These are phyloP conservation scores for Zenarchopterus dispar DNA, from an alignment of 2,797 vertebrate species.

Conservation along the genomic window DNA sequence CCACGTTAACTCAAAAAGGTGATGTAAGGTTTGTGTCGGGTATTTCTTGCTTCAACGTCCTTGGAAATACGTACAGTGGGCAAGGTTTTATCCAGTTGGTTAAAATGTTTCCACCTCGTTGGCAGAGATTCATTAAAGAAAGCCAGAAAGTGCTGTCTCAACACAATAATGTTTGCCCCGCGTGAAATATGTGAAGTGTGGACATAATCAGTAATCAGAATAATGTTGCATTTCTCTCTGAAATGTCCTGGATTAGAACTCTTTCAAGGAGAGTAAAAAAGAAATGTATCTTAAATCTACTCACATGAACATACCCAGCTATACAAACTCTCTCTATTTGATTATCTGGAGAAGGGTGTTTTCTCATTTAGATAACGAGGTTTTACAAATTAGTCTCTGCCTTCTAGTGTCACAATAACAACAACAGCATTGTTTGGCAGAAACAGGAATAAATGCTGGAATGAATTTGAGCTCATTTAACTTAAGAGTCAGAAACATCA, in stretches of 20 bases:
- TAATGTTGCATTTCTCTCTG: conserved; percentile 1
- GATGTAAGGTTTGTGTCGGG: not conserved
- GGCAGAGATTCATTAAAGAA: not conserved
- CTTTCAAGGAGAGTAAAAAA: not conserved
- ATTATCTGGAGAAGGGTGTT: not conserved
- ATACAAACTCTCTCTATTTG: conserved; percentile 1
- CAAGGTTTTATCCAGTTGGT: conserved; percentile 2
- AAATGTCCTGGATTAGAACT: not conserved
- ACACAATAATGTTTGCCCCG: conserved; percentile 6
- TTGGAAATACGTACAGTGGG: not conserved
- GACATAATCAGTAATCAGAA: conserved; percentile 7
- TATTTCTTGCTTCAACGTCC: no score
- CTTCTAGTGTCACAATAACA: no score
- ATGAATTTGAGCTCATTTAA: no score
- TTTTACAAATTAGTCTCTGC: no score
- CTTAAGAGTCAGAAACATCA: no score
- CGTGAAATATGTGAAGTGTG: not conserved
- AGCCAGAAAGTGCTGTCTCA: not conserved
- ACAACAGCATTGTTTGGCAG: no score
- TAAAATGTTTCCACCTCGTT: not conserved
- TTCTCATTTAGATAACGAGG: no score
- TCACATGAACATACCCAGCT: not conserved
- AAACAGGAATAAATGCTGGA: no score
- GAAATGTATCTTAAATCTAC: not conserved
- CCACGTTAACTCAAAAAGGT: not conserved